Conservation (phyloP, 2,888 invertebrate species). For the Dryomyza anilis region DNA sequence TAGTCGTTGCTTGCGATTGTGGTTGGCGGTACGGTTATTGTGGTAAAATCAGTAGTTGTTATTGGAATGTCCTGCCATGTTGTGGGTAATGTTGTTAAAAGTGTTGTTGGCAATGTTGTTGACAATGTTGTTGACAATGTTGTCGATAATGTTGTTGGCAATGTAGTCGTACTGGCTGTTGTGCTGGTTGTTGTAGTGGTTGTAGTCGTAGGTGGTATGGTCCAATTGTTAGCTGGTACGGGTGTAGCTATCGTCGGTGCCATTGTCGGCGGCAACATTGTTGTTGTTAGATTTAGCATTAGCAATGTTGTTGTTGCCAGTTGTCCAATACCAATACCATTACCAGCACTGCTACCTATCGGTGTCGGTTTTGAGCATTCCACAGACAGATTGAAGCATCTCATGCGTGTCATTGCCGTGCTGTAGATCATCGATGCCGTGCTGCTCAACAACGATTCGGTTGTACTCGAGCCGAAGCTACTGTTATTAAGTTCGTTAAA, state of each 20-base stretch:
- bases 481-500: too few species aligned
- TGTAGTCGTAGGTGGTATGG: not conserved
- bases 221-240: not conserved
- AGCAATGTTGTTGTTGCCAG: conserved; percentile 58
- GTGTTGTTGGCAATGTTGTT: conserved; percentile 32
- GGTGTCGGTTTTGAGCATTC: conserved; percentile 53
- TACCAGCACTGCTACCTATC: conserved; percentile 39
- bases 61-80: too few species aligned
- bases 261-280: conserved; percentile 30
- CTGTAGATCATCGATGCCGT: conserved; percentile 40
- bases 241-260: conserved; percentile 16
- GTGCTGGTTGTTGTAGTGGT: not conserved
- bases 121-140: conserved; percentile 21
- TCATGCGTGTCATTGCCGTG: conserved; percentile 39
- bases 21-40: conserved; percentile 39
- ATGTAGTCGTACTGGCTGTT: conserved; percentile 15
- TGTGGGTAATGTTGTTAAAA: conserved; percentile 5
- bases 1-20: conserved; percentile 43
- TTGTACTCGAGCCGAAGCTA: conserved; percentile 33
- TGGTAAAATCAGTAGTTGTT: conserved; percentile 49
- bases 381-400: conserved; percentile 56
- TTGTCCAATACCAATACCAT: too few species aligned
- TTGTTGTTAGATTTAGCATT: conserved; percentile 57
- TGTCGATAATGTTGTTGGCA: conserved; percentile 16
- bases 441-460: conserved; percentile 40